Evolutionary conservation across 2,888 invertebrate species (phyloP).

Genomic region (Malthinus seriepunctatus): DNA sequence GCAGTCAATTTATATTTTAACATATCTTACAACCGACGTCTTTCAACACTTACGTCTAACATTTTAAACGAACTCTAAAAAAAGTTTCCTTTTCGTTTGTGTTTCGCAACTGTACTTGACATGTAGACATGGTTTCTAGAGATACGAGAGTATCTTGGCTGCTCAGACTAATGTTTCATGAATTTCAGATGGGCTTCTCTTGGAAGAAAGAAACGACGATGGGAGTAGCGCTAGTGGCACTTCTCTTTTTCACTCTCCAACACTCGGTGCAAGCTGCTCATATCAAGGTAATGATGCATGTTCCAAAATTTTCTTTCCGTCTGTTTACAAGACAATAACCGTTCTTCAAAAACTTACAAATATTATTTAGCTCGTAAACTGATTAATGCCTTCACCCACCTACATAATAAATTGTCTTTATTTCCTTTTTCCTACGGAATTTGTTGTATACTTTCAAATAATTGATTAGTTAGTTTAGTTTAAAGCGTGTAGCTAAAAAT

Average conservation of each 20-base stretch:
- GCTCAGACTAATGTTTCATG: constrained; percentile 22
- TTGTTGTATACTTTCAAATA: constrained; percentile 14
- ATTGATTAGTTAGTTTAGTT: constrained; percentile 12
- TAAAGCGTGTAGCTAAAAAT: constrained; percentile 11
- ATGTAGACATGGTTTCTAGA: constrained; percentile 15
- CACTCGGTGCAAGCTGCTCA: constrained; percentile 15
- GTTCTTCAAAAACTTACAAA: constrained; percentile 1
- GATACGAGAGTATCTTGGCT: constrained; percentile 12
- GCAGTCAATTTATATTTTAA: no score
- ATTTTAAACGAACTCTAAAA: no score
- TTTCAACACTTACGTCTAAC: no score
- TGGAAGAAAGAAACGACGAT: constrained; percentile 16
- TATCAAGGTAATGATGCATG: constrained; percentile 30
- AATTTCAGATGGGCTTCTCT: constrained; percentile 27
- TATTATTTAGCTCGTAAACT: constrained; percentile 8
- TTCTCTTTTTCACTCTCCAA: constrained; percentile 17
- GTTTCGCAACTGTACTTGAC: constrained; percentile 20
- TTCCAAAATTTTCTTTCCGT: constrained; percentile 7
- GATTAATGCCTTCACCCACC: constrained; percentile 13
- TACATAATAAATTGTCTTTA: constrained; percentile 17
- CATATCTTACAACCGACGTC: no score
- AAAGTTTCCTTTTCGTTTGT: constrained; percentile 17
- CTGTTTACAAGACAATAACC: constrained; percentile 19
- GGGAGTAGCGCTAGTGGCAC: constrained; percentile 8
- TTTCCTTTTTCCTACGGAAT: constrained; percentile 15